Base-by-base conservation (phyloP, 2,888 invertebrate genomes). In the Scaptomyza reducta region DNA sequence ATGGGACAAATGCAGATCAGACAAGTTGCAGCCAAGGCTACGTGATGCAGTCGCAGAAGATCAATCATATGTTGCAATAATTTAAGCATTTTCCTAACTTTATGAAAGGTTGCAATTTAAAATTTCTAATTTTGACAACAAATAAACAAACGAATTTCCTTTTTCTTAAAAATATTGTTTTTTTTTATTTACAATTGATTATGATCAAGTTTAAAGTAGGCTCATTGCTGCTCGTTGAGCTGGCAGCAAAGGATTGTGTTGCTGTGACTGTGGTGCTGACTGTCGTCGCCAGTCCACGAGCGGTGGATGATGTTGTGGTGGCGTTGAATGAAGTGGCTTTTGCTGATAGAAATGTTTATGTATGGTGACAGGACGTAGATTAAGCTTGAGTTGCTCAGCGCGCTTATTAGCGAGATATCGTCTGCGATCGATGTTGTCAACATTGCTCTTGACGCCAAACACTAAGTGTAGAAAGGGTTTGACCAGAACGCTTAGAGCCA, bases 331-430 rank as follows among this genome's bases (percentile, higher is more conserved):
- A 13, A 74, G 59, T 6, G 79, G 79, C 45, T 59, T 77, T 54
- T 90, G 80, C 22, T 90, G 86, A 54, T 90, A 90, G 40, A 74
- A 90, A 25, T 90, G 91, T 56, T 90, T 90, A 54, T 90, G 90
- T 41, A 90, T 89, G 25, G 90, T 90, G 14, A 90, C 90, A 1
- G 90, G 90, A 0, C 91, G 83, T 3, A 81, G 76, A 16, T 71
- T 78, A 0, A 87, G 58, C 29, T 79, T 89, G 1, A 79, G 76
- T 45, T 74, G 82, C 61, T 90, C 83, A 4, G 73, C 82, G 1
- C 72, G 81, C 18, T 77, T 88, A 33, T 77, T 58, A 50, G 79
- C 84, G 11, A 72, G 55, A n/a, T 74, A 69, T 25, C 74, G 80
- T 13, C 69, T 67, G 0, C 74, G 84, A 11, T 89, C 82, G 31